Base-by-base conservation (phyloP, 2,113 vertebrate genomes). In the Burhinus oedicnemus region DNA sequence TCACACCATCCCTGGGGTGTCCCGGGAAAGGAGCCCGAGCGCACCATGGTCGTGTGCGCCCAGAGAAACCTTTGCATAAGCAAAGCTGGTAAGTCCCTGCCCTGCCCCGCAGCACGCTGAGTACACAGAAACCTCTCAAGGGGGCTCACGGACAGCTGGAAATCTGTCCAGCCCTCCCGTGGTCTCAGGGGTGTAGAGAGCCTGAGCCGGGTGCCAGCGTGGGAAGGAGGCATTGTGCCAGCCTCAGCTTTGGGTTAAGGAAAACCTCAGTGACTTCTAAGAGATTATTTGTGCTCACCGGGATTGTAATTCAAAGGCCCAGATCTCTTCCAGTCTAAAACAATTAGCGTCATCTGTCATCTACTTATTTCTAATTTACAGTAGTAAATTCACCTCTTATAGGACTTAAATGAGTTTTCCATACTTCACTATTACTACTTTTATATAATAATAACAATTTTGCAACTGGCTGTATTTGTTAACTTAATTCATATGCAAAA, bases 1-100 rank as follows among this genome's bases (percentile, higher is more conserved):
- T 74, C 15, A 36, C 49, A 38, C 7, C 71, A 25, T 0, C 13
- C 7, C 44, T 49, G 26, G 22, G 36, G 15, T 10, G 22, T 10
- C 23, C 51, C 1, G 0, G 51, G 15, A 70, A 69, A 44, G 38
- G 14, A 80, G 4, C 17, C 26, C 2, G 4, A 22, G 21, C 10
- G 8, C 27, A 30, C 21, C 0, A 0, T 1, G 2, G 9, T 23
- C 11, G 0, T 19, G 6, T 0, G 0, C 0, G 2, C 15, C 20
- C 38, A 22, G 14, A 69, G 23, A 36, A 90, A 34, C 42, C 21
- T 76, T 13, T 20, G 21, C 20, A 15, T 5, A 40, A 64, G 14
- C 8, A 71, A n/a, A 64, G 26, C 62, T 69, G 52, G 12, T 36
- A 9, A 69, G 14, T 36, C 15, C 16, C 8, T 71, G 47, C 13